A percentile compares a stretch with the other conserved stretches of the same genome.
These are phyloP conservation scores for Chamaea fasciata DNA, from an alignment of 2,113 vertebrate genomes.

Conservation along the genomic window DNA sequence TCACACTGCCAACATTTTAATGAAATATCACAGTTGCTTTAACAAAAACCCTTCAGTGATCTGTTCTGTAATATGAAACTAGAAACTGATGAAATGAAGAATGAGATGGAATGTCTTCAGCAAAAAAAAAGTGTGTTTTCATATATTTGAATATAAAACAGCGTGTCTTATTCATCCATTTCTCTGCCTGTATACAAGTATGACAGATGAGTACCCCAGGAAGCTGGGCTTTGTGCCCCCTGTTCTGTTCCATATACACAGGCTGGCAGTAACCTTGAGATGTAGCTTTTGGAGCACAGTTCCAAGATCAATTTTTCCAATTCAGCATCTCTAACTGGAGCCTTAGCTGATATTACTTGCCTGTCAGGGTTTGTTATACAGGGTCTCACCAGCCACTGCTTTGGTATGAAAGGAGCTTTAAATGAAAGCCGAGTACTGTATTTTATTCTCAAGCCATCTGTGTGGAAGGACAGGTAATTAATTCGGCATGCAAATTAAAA, in stretches of 20 bases:
- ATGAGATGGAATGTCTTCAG: neutral
- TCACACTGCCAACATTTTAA: conserved; percentile 37
- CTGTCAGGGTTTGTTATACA: neutral
- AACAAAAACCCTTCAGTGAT: neutral
- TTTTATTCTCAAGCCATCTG: neutral
- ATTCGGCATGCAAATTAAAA: conserved; percentile 20
- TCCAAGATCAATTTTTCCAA: conserved; percentile 41
- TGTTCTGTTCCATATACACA: neutral
- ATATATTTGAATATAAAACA: neutral
- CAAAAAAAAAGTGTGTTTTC: neutral
- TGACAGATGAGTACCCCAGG: neutral
- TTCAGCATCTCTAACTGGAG: neutral
- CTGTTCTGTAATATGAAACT: neutral
- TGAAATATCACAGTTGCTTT: neutral
- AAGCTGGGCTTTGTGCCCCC: neutral
- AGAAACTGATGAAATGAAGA: neutral
- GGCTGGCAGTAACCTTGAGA: conserved; percentile 51
- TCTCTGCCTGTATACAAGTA: conserved; percentile 10
- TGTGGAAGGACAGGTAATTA: conserved; percentile 15
- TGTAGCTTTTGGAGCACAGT: conserved; percentile 23
- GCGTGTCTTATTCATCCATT: neutral
- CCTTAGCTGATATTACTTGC: neutral
- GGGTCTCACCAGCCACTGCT: neutral
- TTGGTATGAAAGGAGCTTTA: neutral
- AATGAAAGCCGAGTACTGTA: neutral